These are phyloP conservation scores for Isichthys henryi DNA, from an alignment of 2,113 vertebrate genomes.

Conservation along the genomic window DNA sequence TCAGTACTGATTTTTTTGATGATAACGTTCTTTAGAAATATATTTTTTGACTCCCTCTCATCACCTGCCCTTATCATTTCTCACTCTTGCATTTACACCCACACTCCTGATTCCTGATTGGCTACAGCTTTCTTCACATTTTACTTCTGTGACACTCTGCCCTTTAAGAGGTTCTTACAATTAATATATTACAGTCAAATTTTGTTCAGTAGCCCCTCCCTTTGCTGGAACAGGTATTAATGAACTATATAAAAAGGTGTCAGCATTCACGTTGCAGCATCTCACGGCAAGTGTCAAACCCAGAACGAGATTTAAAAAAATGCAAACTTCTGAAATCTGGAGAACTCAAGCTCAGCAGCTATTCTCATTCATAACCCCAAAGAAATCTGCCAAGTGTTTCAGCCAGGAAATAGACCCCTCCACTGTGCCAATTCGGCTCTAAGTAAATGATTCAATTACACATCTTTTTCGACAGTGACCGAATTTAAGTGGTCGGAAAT, in stretches of 20 bases:
- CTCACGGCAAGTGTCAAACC: background rate
- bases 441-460: background rate
- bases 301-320: background rate
- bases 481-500: background rate
- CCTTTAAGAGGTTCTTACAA: background rate
- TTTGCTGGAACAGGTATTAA: background rate
- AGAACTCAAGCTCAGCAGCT: background rate
- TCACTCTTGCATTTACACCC: background rate
- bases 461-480: background rate
- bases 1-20: background rate
- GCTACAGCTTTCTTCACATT: background rate
- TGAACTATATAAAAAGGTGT: background rate
- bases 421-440: background rate
- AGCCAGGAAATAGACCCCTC: background rate
- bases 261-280: background rate
- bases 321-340: background rate
- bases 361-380: background rate
- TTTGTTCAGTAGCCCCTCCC: background rate
- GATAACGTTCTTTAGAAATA: background rate
- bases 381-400: background rate
- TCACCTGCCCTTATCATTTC: background rate
- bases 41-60: background rate
- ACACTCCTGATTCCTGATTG: background rate
- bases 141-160: background rate
- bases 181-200: background rate